These are phyloP conservation scores for Pollenia labialis DNA, from an alignment of 2,888 invertebrate species.

Conservation along the genomic window DNA sequence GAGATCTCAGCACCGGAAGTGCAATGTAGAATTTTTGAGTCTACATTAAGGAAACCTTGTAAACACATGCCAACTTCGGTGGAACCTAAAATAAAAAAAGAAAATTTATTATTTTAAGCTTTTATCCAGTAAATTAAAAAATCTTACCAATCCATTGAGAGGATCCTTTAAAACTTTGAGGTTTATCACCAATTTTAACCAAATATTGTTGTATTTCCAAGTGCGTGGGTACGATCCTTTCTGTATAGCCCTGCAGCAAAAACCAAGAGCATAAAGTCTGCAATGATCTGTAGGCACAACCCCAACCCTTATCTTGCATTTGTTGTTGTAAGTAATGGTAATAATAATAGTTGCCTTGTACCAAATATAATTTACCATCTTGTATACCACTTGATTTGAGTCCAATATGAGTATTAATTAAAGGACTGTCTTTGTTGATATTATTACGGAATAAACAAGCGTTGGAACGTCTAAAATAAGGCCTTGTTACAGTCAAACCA, in stretches of 20 bases:
- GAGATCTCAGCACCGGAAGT: conserved; percentile 93
- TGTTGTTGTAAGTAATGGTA: conserved; percentile 98
- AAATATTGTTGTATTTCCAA: conserved; percentile 96
- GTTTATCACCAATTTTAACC: conserved; percentile 97
- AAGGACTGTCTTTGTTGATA: conserved; percentile 83
- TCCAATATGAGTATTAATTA: conserved; percentile 90
- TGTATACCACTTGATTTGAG: conserved; percentile 81
- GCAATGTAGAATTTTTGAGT: conserved; percentile 92
- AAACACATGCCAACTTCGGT: conserved; percentile 97
- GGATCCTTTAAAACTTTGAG: conserved; percentile 93
- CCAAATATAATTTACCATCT: conserved; percentile 86
- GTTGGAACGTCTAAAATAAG: conserved; percentile 91
- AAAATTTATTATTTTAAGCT: background rate
- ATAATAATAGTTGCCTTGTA: conserved; percentile 95
- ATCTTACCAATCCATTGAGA: conserved; percentile 94
- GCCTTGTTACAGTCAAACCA: conserved; percentile 88
- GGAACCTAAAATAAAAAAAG: conserved; percentile 86
- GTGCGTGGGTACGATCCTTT: conserved; percentile 91
- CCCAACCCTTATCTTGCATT: conserved; percentile 99
- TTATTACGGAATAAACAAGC: conserved; percentile 86
- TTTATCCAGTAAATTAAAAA: background rate
- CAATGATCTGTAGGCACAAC: conserved; percentile 98
- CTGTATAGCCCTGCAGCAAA: conserved; percentile 93
- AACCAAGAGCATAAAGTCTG: conserved; percentile 99
- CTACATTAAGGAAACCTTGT: conserved; percentile 90